Base-by-base conservation (phyloP, 2,888 invertebrate species). In the Drosophila suboccidentalis region DNA sequence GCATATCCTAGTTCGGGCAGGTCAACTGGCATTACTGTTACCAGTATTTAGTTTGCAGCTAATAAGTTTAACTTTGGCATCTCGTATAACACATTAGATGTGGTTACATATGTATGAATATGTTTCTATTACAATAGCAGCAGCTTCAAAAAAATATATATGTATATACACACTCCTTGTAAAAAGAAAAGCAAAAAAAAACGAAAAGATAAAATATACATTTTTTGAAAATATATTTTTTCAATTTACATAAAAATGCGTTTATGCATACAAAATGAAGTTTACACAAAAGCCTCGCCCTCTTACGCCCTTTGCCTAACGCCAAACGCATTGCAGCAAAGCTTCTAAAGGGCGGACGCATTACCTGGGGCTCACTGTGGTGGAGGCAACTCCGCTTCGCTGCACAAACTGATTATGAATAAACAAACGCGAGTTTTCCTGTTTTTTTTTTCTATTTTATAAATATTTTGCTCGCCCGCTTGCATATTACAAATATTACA, bases 351-450 rank as follows among this genome's bases (percentile, higher is more conserved):
- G 66, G 47, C 46, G 59, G 39, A 65, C 60, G 58, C 53, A 19
- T 61, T 58, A 38, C 71, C 59, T 66, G 70, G 63, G 67, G 74
- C 71, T 17, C 22, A 19, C 26, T 54, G 41, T 54, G 19, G 34
- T 9, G 53, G 53, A 34, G 67, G 66, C 66, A 66, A 54, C 32
- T 54, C 32, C 74, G 75, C 78, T 72, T 78, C 75, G 79, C 71
- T 84, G 89, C 87, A 86, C 83, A 87, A 90, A 87, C 89, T 90
- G 90, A 88, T 89, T 90, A 90, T 89, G 90, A 89, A 89, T 89
- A 89, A 87, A 89, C 90, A 89, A 89, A 85, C 78, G 79, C 71
- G 75, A 79, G 82, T 78, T 81, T 69, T 59, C 59, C 49, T 79
- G 61, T 60, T 66, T 68, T 63, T 54, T 59, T 38, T 50, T 47